phyloP scores from a whole-genome alignment of 2,888 invertebrate species.

The Drosophila meridionalis region DNA sequence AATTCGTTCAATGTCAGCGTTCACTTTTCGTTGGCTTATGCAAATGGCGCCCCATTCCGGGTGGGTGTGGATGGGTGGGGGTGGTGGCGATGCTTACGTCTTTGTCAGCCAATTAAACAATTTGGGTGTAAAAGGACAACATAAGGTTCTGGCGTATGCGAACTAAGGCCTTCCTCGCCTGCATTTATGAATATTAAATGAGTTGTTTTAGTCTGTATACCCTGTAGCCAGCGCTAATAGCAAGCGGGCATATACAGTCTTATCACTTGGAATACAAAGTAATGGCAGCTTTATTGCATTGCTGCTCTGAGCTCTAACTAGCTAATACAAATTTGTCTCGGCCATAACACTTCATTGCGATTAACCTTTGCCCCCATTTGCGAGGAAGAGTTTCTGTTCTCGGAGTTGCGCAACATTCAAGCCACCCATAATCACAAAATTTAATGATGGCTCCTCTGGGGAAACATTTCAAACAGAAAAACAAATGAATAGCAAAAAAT shows the following conservation, averaged over 20 bases:
- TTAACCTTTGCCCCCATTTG: not conserved
- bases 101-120: slow-evolving; percentile 77
- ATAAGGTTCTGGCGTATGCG: slow-evolving; percentile 47
- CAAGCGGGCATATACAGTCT: not conserved
- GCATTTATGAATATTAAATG: slow-evolving; percentile 79
- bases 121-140: slow-evolving; percentile 65
- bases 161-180: slow-evolving; percentile 45
- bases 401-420: slow-evolving; percentile 20
- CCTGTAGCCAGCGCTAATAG: slow-evolving; percentile 11
- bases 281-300: not conserved
- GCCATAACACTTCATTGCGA: slow-evolving; percentile 2
- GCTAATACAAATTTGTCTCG: slow-evolving; percentile 12
- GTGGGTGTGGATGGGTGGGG: not conserved
- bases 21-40: slow-evolving; percentile 74
- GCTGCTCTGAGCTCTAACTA: not conserved
- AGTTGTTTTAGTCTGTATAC: slow-evolving; percentile 49
- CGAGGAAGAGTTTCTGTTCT: not conserved
- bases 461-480: slow-evolving; percentile 26
- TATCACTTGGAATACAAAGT: too few relatives aligned
- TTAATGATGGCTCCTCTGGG: slow-evolving; percentile 37
- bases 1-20: slow-evolving; percentile 76
- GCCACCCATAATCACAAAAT: slow-evolving; percentile 32
- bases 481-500: slow-evolving; percentile 12
- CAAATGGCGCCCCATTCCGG: slow-evolving; percentile 54
- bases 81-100: slow-evolving; percentile 30